Percentiles rank a stretch among this genome's conserved stretches.
Conservation (phyloP, 2,888 invertebrate genomes). For the Nowickia ferox region DNA sequence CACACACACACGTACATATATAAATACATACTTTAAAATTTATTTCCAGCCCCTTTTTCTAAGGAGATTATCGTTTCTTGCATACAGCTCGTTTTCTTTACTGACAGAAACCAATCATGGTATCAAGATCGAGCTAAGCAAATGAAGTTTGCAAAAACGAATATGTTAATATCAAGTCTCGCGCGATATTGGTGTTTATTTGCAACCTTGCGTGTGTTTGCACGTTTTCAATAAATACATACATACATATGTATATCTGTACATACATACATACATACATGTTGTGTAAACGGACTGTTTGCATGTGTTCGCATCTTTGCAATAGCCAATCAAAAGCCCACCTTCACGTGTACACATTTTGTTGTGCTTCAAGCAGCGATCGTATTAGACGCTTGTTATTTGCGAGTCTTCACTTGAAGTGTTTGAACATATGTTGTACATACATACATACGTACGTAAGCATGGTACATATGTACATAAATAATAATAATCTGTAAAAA, state of each 20-base stretch:
- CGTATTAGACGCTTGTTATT: slow-evolving; percentile 33
- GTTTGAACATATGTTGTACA: slow-evolving; percentile 16
- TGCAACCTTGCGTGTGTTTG: not conserved
- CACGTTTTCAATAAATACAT: slow-evolving; percentile 14
- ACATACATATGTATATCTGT: too few species aligned
- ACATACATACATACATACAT: not conserved
- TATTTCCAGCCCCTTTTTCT: slow-evolving; percentile 6
- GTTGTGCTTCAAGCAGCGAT: slow-evolving; percentile 55
- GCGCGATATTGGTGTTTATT: not conserved
- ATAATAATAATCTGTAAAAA: too few species aligned
- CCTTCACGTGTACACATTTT: slow-evolving; percentile 34
- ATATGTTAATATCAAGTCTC: slow-evolving; percentile 16
- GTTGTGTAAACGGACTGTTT: not conserved
- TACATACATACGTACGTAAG: slow-evolving; percentile 60
- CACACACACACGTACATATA: not conserved
- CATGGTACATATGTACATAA: slow-evolving; percentile 41
- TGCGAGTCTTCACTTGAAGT: not conserved
- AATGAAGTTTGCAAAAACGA: slow-evolving; percentile 27
- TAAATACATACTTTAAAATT: slow-evolving; percentile 1
- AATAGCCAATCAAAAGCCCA: slow-evolving; percentile 66
- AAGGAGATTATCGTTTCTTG: slow-evolving; percentile 31
- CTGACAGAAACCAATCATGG: slow-evolving; percentile 62
- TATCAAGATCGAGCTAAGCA: slow-evolving; percentile 44
- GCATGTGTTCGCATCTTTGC: slow-evolving; percentile 30
- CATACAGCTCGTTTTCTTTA: slow-evolving; percentile 42